Evolutionary conservation across 2,888 invertebrate species (phyloP).

Genomic region (Stenichneumon culpator): DNA sequence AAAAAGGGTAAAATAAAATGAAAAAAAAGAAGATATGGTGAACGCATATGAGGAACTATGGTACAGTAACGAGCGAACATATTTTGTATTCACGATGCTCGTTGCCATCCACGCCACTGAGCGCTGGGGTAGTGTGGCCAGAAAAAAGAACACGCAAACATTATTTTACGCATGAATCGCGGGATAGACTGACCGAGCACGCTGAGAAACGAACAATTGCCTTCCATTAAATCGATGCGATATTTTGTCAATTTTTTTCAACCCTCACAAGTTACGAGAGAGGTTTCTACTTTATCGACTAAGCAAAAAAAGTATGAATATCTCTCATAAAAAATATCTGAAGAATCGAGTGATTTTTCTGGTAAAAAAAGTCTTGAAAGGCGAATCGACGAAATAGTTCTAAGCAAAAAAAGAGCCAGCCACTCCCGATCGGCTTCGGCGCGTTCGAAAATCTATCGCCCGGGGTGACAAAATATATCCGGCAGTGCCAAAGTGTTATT

Average conservation of each 20-base stretch:
- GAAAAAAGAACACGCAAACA: slow-evolving; percentile 28
- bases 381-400: no score
- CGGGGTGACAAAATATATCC: background rate
- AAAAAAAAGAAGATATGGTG: slow-evolving; percentile 19
- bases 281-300: no score
- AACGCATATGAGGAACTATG: slow-evolving; percentile 35
- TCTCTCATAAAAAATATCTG: no score
- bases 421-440: no score
- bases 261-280: background rate
- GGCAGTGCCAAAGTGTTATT: background rate
- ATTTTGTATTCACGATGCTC: slow-evolving; percentile 48
- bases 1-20: slow-evolving; percentile 22
- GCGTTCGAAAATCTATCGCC: no score
- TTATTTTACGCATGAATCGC: slow-evolving; percentile 33
- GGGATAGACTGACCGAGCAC: slow-evolving; percentile 2
- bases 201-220: background rate
- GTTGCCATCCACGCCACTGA: background rate
- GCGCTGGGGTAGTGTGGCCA: slow-evolving; percentile 12
- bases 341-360: no score
- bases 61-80: slow-evolving; percentile 38
- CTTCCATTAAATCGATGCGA: background rate
- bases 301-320: no score
- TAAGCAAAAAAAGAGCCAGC: no score
- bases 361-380: no score
- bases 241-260: background rate